Evolutionary conservation across 2,797 vertebrate species (phyloP).

Genomic region (Neoniphon sammara): DNA sequence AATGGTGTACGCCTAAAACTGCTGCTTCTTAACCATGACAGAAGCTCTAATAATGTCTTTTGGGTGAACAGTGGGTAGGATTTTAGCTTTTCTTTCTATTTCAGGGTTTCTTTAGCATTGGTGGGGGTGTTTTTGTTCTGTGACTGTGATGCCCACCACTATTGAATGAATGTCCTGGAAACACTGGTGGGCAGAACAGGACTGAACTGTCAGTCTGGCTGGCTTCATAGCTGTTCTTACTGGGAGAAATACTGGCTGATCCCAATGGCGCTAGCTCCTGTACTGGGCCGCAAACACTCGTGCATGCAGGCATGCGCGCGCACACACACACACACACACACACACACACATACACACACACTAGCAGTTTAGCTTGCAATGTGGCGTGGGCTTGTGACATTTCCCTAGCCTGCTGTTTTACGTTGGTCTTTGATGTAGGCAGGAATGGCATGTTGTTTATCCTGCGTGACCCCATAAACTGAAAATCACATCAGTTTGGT

Average conservation of each 20-base stretch:
- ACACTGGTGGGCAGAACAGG: constrained; percentile 13
- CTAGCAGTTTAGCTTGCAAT: constrained; percentile 72
- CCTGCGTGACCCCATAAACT: constrained; percentile 2
- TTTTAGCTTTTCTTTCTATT: too few relatives aligned
- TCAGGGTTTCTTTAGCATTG: neutral
- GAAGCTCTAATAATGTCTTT: too few relatives aligned
- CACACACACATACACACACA: too few relatives aligned
- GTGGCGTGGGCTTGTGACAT: constrained; percentile 76
- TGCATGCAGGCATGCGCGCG: constrained; percentile 24
- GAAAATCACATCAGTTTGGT: constrained; percentile 11
- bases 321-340: constrained; percentile 36
- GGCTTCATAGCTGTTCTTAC: constrained; percentile 47
- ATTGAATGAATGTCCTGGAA: too few relatives aligned
- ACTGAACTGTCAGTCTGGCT: neutral
- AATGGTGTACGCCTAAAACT: too few relatives aligned
- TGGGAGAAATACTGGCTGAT: constrained; percentile 60
- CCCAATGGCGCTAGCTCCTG: constrained; percentile 42
- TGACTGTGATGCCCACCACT: too few relatives aligned
- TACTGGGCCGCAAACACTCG: constrained; percentile 19
- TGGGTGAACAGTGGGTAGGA: too few relatives aligned
- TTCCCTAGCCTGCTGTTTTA: constrained; percentile 69
- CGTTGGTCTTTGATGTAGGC: constrained; percentile 56
- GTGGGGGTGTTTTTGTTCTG: neutral
- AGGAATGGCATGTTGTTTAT: constrained; percentile 46
- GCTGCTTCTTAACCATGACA: too few relatives aligned